phyloP scores from a whole-genome alignment of 2,888 invertebrate species.

The Mythimna loreyi region DNA sequence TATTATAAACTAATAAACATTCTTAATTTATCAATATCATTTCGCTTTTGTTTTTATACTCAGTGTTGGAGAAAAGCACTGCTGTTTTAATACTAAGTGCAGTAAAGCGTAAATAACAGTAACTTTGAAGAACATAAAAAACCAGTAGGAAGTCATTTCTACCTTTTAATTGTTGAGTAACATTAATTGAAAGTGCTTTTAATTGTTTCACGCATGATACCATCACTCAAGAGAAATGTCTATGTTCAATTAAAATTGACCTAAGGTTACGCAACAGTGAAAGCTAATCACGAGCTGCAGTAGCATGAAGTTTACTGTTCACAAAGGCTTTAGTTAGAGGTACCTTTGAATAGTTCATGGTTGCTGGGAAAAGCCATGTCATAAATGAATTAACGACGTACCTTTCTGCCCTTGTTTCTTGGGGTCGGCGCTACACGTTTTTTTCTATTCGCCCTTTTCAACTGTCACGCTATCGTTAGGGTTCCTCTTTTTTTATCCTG shows the following conservation, averaged over 20 bases:
- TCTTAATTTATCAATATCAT: no score
- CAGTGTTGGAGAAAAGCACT: neutral
- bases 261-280: conserved; percentile 57
- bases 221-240: conserved; percentile 48
- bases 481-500: no score
- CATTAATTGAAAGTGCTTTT: conserved; percentile 58
- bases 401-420: no score
- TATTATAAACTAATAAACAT: no score
- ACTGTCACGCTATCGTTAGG: no score
- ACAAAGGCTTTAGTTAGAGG: neutral
- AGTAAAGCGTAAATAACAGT: neutral
- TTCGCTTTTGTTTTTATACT: no score
- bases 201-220: conserved; percentile 61
- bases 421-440: no score
- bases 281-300: conserved; percentile 53
- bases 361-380: neutral
- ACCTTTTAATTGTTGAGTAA: conserved; percentile 41
- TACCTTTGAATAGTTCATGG: conserved; percentile 1
- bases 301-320: conserved; percentile 24
- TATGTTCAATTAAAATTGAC: conserved; percentile 50
- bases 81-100: neutral
- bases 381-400: neutral
- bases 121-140: conserved; percentile 8
- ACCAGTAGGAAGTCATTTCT: conserved; percentile 30
- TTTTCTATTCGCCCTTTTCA: no score